phyloP scores from a whole-genome alignment of 2,888 invertebrate species.

The Elmis aenea region DNA sequence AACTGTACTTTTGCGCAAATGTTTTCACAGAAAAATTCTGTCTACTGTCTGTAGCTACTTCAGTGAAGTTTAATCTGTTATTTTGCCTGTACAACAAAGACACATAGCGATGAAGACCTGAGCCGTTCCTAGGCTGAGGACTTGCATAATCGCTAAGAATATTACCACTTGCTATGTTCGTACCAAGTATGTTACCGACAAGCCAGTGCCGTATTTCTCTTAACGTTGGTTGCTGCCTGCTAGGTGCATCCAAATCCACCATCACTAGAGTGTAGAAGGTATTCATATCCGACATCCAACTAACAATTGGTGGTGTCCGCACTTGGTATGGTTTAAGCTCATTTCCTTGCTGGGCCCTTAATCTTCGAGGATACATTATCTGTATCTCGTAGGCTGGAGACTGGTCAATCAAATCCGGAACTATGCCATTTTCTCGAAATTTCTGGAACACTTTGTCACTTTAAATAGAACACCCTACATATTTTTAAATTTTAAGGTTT shows the following conservation, averaged over 20 bases:
- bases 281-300: slow-evolving; percentile 1
- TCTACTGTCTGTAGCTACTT: background rate
- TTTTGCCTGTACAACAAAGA: slow-evolving; percentile 5
- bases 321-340: slow-evolving; percentile 1
- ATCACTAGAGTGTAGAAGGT: slow-evolving; percentile 4
- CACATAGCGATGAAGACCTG: slow-evolving; percentile 5
- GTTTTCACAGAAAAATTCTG: slow-evolving; percentile 1
- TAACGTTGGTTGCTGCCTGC: background rate
- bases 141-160: background rate
- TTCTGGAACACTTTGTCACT: too few relatives aligned
- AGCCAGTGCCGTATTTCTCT: slow-evolving; percentile 1
- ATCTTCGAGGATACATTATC: slow-evolving; percentile 1
- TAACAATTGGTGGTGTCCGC: background rate
- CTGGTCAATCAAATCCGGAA: background rate
- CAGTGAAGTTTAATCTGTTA: background rate
- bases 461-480: too few relatives aligned
- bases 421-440: slow-evolving; percentile 1
- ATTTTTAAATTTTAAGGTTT: too few relatives aligned
- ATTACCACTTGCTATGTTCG: background rate
- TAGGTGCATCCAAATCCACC: slow-evolving; percentile 4
- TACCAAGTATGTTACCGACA: slow-evolving; percentile 2
- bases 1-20: too few relatives aligned
- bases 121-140: background rate
- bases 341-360: background rate
- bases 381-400: background rate